Evolutionary conservation across 2,888 invertebrate species (phyloP).

Genomic region (Sinopyrophorus schimmeli): DNA sequence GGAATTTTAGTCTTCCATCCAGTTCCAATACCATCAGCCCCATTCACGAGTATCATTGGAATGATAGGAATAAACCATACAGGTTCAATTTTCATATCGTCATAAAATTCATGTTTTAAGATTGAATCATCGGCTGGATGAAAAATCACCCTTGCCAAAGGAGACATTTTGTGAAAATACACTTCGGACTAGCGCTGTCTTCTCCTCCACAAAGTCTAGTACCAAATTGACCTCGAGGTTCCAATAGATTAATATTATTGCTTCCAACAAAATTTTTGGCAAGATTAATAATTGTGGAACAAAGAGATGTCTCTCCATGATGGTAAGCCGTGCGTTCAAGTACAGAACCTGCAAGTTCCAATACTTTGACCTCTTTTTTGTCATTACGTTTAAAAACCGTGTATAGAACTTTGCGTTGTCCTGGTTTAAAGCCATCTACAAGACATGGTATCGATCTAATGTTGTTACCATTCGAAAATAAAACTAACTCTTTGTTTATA

Average conservation of each 20-base stretch:
- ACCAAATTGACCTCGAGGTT: constrained; percentile 98
- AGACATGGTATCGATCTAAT: constrained; percentile 77
- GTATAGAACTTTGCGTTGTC: constrained; percentile 93
- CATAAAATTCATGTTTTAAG: constrained; percentile 86
- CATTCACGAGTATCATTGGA: constrained; percentile 96
- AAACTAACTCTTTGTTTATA: constrained; percentile 91
- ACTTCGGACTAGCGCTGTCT: constrained; percentile 92
- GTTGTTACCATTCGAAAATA: constrained; percentile 95
- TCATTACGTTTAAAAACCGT: constrained; percentile 97
- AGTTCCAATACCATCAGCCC: constrained; percentile 97
- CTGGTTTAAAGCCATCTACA: constrained; percentile 94
- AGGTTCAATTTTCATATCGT: constrained; percentile 94
- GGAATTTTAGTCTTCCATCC: constrained; percentile 98
- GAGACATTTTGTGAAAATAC: constrained; percentile 94
- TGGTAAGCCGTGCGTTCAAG: constrained; percentile 98
- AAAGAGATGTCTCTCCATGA: constrained; percentile 94
- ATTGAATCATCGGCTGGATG: constrained; percentile 88
- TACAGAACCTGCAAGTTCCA: constrained; percentile 96
- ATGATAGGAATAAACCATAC: constrained; percentile 92
- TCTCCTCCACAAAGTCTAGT: constrained; percentile 91
- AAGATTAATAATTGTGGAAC: constrained; percentile 93
- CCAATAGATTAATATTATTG: constrained; percentile 94
- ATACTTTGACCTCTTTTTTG: constrained; percentile 94
- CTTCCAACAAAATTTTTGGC: constrained; percentile 99
- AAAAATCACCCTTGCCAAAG: constrained; percentile 83